Evolutionary conservation across 1,140 invertebrate species (phyloP), one percentile per base, ranked within the genome.

Genomic region (Euglossa dilemma): DNA sequence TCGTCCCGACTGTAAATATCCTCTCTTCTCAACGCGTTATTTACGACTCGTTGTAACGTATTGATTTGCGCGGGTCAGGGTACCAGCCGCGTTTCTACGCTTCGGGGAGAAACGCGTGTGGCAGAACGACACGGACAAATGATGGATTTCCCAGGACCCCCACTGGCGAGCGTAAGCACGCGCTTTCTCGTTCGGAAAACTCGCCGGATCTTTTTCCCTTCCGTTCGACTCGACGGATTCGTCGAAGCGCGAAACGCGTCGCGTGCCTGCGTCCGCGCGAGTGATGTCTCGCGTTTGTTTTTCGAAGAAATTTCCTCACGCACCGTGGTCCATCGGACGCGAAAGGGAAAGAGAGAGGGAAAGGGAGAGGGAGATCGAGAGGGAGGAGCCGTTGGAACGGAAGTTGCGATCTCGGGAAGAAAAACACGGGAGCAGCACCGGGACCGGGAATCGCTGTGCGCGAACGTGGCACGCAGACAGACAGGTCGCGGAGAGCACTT

Each of bases 1-100:
- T 61, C 43, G 54, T 16, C 9, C 6, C 7, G 4, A 54, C 66
- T 66, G 36, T 45, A 64, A 80, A 80, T 81, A 64, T 59, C 23
- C 74, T 11, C 45, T 11, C 5, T 43, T 0, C 18, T 43, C 90
- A 88, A 85, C 90, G 87, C 28, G 83, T 91, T 91, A 90, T 91
- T 91, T 90, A 90, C 82, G 88, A 45, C 72, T 84, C 71, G 80
- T 90, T 85, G 72, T 84, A 84, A 84, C 79, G 86, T 91, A 90
- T 91, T 85, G 89, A 91, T 90, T 89, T 85, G 80, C 80, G 72
- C 25, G 74, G 45, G 61, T 47, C 45, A 18, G 36, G 72, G 3
- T 59, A 45, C 54, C 54, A 45, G 18, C 67, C n/a, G n/a, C 36
- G 71, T 57, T 72, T 75, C 72, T 9, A 8, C n/a, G 7, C n/a